phyloP scores from a whole-genome alignment of 1,140 invertebrate species.

The Eriocheir sinensis region DNA sequence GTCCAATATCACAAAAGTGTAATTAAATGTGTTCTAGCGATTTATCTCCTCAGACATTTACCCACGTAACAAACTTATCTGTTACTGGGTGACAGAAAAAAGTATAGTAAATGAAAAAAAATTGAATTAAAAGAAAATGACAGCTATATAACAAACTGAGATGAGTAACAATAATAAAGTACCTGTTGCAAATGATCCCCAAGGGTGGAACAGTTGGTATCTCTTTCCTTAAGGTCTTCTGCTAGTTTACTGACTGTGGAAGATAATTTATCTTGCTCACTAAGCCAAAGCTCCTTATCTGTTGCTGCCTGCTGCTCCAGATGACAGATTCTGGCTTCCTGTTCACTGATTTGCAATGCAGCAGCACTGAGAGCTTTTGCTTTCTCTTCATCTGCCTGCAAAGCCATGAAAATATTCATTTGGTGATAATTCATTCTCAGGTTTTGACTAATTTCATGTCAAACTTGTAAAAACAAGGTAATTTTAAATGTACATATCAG shows the following conservation, averaged over 20 bases:
- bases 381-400: constrained; percentile 55
- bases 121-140: too few relatives aligned
- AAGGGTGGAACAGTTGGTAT: neutral
- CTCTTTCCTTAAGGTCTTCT: neutral
- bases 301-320: constrained; percentile 48
- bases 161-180: neutral
- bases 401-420: neutral
- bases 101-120: too few relatives aligned
- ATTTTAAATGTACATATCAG: too few relatives aligned
- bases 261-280: constrained; percentile 7
- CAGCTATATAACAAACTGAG: too few relatives aligned
- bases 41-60: neutral
- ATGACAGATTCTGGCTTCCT: neutral
- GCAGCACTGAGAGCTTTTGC: constrained; percentile 44
- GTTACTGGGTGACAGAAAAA: neutral
- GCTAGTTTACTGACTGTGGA: constrained; percentile 27
- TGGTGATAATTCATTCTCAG: too few relatives aligned
- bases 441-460: too few relatives aligned
- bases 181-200: constrained; percentile 44
- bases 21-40: too few relatives aligned
- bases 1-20: too few relatives aligned
- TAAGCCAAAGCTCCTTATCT: constrained; percentile 42
- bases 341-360: constrained; percentile 32
- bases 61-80: neutral
- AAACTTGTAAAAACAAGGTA: too few relatives aligned